Base-by-base conservation (phyloP, 2,113 vertebrate species). In the Oncorhynchus clarkii region DNA sequence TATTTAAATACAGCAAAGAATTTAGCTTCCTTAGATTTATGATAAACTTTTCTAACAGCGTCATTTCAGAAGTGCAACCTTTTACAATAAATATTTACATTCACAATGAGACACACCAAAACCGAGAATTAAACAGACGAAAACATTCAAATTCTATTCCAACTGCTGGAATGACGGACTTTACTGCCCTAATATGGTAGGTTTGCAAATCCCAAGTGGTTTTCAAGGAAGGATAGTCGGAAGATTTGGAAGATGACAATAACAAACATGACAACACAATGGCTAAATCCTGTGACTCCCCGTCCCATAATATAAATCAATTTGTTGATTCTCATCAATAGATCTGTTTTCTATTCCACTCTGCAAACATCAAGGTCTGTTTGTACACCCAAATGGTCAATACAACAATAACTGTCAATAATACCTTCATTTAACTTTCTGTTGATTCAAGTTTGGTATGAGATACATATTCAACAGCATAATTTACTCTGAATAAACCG, bases 51-150 rank as follows among this genome's bases (percentile, higher is more conserved):
- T 27, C 64, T 66, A 31, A 72, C 22, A 72, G 49, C 0, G 34
- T 12, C 71, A 73, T 67, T 66, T 5, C 7, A 20, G 3, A 74
- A 72, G 11, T 39, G 22, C 3, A 39, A 39, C 18, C 24, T 59
- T 80, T 71, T 2, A 16, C 72, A 86, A 83, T 80, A 86, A 84
- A 88, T 81, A 82, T 24, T 70, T 73, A 73, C 70, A 68, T 29
- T 57, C 16, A 66, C 59, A 39, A 54, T 39, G 39, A 73, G 5
- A n/a, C 27, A 68, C 66, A 68, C 13, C 16, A 18, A 67, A 64
- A 70, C 7, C n/a, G 64, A 67, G 24, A 65, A 54, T 45, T 67
- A 18, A 65, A 3, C 57, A 71, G 18, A 51, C n/a, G 39, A 29
- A 48, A 29, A 69, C 39, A 73, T 39, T 67, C 62, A 9, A 27